phyloP scores from a whole-genome alignment of 2,888 invertebrate species.

The Autographa pulchrina region DNA sequence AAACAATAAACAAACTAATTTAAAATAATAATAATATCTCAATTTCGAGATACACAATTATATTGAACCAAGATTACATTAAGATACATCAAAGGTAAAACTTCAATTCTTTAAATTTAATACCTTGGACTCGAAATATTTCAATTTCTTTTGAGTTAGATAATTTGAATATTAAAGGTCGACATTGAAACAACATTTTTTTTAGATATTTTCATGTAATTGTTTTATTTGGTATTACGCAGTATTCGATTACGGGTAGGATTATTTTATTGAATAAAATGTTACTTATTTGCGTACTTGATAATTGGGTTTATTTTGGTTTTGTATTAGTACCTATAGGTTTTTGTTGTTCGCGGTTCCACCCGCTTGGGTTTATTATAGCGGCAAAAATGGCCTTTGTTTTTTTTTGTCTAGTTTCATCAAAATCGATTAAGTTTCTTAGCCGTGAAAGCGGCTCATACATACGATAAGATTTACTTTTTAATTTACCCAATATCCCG shows the following conservation, averaged over 20 bases:
- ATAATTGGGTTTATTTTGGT: too few relatives aligned
- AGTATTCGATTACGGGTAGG: not conserved
- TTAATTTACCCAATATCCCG: too few relatives aligned
- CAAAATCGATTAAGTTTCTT: too few relatives aligned
- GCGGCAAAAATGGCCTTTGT: too few relatives aligned
- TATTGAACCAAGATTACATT: slow-evolving; percentile 15
- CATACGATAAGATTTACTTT: too few relatives aligned
- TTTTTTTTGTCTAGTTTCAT: too few relatives aligned
- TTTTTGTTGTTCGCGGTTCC: too few relatives aligned
- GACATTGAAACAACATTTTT: slow-evolving; percentile 9
- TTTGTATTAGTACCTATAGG: too few relatives aligned
- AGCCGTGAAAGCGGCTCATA: too few relatives aligned
- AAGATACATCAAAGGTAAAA: slow-evolving; percentile 22
- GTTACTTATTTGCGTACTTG: too few relatives aligned
- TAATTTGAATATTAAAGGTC: slow-evolving; percentile 11
- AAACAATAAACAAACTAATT: not conserved
- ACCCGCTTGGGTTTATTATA: too few relatives aligned
- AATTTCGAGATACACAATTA: not conserved
- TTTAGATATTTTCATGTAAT: not conserved
- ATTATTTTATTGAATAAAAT: too few relatives aligned
- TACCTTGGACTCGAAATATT: slow-evolving; percentile 14
- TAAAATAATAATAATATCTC: not conserved
- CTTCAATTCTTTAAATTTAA: slow-evolving; percentile 29
- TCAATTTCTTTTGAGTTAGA: slow-evolving; percentile 25
- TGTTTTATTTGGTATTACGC: not conserved